A percentile compares a stretch with the other conserved stretches of the same genome.
phyloP scores from a whole-genome alignment of 2,797 vertebrate genomes.

The Helarctos malayanus region DNA sequence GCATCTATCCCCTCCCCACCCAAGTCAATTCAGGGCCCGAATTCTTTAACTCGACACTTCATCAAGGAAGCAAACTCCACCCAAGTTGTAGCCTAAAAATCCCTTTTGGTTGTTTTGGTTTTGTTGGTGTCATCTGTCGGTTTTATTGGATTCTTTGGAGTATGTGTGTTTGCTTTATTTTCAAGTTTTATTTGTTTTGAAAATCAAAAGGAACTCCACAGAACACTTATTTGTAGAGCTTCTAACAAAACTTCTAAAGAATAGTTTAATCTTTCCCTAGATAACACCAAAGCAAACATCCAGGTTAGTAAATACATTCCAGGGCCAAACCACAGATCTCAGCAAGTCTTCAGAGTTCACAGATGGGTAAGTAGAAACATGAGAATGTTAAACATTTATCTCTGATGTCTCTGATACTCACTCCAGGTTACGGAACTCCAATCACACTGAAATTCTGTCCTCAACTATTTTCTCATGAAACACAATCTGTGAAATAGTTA shows the following conservation, averaged over 20 bases:
- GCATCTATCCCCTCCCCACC: background rate
- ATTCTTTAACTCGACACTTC: background rate
- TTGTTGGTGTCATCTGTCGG: background rate
- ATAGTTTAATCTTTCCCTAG: background rate
- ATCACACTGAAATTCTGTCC: background rate
- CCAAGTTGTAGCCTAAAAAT: background rate
- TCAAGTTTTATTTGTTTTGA: background rate
- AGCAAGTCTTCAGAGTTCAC: background rate
- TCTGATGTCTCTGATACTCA: background rate
- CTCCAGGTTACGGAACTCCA: background rate
- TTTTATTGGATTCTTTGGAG: background rate
- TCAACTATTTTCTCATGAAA: background rate
- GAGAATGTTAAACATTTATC: background rate
- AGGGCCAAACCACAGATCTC: background rate
- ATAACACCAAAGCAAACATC: background rate
- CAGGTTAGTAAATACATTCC: background rate
- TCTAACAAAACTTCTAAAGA: background rate
- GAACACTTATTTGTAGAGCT: background rate
- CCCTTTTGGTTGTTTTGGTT: background rate
- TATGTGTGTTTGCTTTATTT: background rate
- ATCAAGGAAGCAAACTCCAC: constrained; percentile 5
- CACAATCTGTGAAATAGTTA: background rate
- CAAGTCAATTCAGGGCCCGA: background rate
- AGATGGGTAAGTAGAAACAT: background rate
- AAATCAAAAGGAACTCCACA: background rate